Base-by-base conservation (phyloP, 2,797 vertebrate genomes). In the Rhynchotus rufescens region DNA sequence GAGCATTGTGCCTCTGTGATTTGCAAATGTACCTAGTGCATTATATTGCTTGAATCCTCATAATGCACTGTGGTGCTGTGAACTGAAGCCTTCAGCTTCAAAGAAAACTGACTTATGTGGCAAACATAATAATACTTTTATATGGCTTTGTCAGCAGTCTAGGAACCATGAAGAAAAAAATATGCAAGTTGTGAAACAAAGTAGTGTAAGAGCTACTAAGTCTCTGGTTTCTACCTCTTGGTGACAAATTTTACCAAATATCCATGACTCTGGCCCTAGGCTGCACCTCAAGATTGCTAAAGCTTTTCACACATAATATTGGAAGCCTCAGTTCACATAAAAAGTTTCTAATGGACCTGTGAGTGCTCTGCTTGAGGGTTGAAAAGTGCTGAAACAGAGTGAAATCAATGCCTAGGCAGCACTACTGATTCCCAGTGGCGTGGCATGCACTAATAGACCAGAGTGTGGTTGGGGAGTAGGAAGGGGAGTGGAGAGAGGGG, bases 361-460 rank as follows among this genome's bases (percentile, higher is more conserved):
- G 81, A 90, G 52, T n/a, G 21, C 68, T 49, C 36, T 87, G 89
- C 88, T 96, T 95, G 88, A 88, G 89, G 91, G 80, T 28, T 8
- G 26, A 59, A 88, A 92, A 93, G 84, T 87, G 91, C 95, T 95
- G 93, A 95, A 96, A 91, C 76, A 89, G 89, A 90, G 25, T 6
- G 45, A 97, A 96, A 94, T 81, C 65, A 52, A n/a, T 94, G 86
- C 78, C 95, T 82, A 85, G 79, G 83, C 84, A 96, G 89, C 44
- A 21, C 60, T 91, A 20, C 81, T 40, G 65, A 91, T 95, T 64
- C 93, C 95, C 56, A 44, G 73, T 76, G 88, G 96, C 90, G 83
- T 21, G 84, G 87, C 7, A 7, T 47, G 84, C 36, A 25, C 82
- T 92, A 54, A 78, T 28, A 57, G 72, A 87, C 69, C 68, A 71